These are phyloP conservation scores for Gymnodraco acuticeps DNA, from an alignment of 2,797 vertebrate genomes.

Conservation along the genomic window DNA sequence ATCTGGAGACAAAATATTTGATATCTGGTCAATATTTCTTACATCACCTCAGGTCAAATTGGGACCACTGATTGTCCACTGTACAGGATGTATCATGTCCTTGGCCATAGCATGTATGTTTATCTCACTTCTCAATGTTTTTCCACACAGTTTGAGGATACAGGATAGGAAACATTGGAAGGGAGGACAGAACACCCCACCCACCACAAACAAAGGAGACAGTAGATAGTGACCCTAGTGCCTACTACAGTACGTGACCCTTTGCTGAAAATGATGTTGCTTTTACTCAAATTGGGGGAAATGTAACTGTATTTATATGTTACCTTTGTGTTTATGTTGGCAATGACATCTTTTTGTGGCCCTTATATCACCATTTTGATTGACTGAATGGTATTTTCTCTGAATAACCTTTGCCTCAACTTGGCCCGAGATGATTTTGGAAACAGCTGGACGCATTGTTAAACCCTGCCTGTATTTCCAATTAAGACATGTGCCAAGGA, in stretches of 20 bases:
- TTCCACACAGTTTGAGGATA: conserved; percentile 44
- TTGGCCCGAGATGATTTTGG: conserved; percentile 7
- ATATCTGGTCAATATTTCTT: background rate
- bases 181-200: conserved; percentile 18
- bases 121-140: conserved; percentile 62
- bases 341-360: background rate
- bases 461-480: conserved; percentile 23
- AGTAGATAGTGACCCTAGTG: background rate
- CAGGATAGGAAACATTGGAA: conserved; percentile 38
- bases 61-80: background rate
- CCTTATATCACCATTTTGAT: background rate
- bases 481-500: background rate
- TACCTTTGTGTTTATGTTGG: background rate
- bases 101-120: background rate
- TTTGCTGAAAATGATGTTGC: background rate
- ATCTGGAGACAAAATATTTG: background rate
- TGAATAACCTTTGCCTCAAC: conserved; percentile 28
- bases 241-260: background rate
- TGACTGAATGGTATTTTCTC: background rate
- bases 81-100: conserved; percentile 48
- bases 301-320: background rate
- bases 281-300: background rate
- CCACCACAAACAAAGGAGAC: conserved; percentile 50
- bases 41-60: background rate
- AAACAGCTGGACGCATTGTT: conserved; percentile 39